Conservation (phyloP, 1,140 invertebrate genomes). For the Pseudomyrmex concolor region DNA sequence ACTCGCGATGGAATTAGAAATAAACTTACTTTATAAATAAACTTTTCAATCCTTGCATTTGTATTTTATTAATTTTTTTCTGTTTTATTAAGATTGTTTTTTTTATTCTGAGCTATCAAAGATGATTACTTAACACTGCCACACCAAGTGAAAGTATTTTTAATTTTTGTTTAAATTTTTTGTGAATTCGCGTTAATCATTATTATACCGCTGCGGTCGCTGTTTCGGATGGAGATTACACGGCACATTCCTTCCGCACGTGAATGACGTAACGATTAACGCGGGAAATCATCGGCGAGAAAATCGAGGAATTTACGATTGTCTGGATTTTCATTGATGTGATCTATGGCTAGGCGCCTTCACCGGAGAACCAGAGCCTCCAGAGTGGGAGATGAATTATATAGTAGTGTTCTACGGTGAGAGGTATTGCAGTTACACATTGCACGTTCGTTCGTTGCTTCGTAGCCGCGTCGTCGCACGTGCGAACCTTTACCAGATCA, state of each 20-base stretch:
- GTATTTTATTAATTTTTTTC: too few species aligned
- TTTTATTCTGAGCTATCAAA: too few species aligned
- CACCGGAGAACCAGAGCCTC: constrained; percentile 46
- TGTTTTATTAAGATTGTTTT: too few species aligned
- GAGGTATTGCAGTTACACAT: constrained; percentile 80
- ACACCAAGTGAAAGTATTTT: too few species aligned
- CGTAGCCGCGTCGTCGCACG: constrained; percentile 26
- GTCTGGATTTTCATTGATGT: constrained; percentile 20
- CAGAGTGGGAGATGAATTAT: constrained; percentile 83
- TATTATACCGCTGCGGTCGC: neutral
- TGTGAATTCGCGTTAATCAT: too few species aligned
- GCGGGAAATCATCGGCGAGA: neutral
- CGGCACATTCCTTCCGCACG: neutral
- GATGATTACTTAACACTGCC: neutral
- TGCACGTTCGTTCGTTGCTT: constrained; percentile 49
- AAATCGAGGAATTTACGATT: neutral
- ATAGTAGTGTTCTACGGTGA: constrained; percentile 80
- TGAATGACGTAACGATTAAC: neutral
- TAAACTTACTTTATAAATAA: neutral
- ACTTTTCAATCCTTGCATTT: neutral
- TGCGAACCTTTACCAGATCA: constrained; percentile 24
- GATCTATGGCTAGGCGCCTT: constrained; percentile 29
- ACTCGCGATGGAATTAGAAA: neutral
- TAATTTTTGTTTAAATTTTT: neutral
- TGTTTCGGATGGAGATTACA: constrained; percentile 21